Conservation (phyloP, 2,113 vertebrate species). For the Rhabdomys dilectus region DNA sequence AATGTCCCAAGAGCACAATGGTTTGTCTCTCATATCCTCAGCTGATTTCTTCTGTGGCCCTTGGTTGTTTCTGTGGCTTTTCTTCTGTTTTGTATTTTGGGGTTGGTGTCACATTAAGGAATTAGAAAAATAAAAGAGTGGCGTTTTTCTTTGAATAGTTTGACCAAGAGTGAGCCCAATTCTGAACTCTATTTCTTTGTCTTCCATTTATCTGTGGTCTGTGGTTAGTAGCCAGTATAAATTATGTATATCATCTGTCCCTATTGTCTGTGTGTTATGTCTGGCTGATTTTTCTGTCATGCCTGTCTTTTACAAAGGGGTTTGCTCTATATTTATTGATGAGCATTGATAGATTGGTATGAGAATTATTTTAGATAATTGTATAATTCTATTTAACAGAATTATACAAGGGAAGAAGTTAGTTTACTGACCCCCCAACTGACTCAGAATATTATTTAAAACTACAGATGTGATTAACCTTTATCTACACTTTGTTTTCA, state of each 20-base stretch:
- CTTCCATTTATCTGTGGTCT: neutral
- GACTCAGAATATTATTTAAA: neutral
- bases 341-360: neutral
- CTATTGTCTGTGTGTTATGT: neutral
- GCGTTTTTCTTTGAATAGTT: neutral
- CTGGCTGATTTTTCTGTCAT: neutral
- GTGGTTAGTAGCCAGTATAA: neutral
- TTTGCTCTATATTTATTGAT: neutral
- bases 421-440: neutral
- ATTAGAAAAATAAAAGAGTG: neutral
- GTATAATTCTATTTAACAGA: neutral
- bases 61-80: neutral
- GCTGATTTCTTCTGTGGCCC: neutral
- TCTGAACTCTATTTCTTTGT: neutral
- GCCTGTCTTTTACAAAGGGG: neutral
- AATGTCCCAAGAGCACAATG: rapidly evolving
- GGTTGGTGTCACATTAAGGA: neutral
- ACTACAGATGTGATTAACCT: neutral
- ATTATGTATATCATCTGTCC: too few relatives aligned
- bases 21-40: neutral
- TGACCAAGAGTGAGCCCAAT: neutral
- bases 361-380: neutral
- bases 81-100: neutral
- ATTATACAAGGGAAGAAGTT: neutral
- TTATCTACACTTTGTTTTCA: neutral